These are phyloP conservation scores for Haliclystus octoradiatus DNA, from an alignment of 30 jellyfish, hydroid and myxozoan species.

Conservation along the genomic window DNA sequence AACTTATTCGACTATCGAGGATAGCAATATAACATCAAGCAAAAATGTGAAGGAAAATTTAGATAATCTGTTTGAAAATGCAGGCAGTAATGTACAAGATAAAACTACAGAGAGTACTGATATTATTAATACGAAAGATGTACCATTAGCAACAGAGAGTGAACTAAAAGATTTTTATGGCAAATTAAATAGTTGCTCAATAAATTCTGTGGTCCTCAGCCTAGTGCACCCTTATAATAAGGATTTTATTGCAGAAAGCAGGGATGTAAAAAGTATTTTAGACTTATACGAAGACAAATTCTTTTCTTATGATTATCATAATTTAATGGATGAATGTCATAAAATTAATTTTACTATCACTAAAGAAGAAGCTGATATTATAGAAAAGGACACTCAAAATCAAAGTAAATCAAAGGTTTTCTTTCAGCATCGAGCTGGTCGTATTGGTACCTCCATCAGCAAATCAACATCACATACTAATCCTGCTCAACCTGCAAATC, in stretches of 20 bases:
- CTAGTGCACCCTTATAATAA: conserved; percentile 20
- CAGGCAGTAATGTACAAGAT: not conserved
- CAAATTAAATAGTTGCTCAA: too few relatives aligned
- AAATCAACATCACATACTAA: conserved; percentile 18
- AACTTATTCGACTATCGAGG: not conserved
- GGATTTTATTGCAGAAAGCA: not conserved
- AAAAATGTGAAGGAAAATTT: not conserved
- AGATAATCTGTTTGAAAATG: not conserved
- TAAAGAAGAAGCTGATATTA: conserved; percentile 15
- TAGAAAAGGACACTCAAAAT: conserved; percentile 15
- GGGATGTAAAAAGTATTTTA: conserved; percentile 10
- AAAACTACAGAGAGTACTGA: conserved; percentile 5
- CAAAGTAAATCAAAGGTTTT: conserved; percentile 23
- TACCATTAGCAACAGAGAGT: conserved; percentile 7
- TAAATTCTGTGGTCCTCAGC: conserved; percentile 24
- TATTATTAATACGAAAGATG: conserved; percentile 15
- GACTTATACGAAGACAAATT: conserved; percentile 3
- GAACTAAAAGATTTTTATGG: too few relatives aligned
- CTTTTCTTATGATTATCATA: conserved; percentile 18
- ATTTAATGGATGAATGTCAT: conserved; percentile 9
- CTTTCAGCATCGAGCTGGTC: conserved; percentile 29
- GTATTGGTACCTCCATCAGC: conserved; percentile 25
- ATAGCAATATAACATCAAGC: conserved; percentile 1
- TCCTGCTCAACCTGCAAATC: conserved; percentile 8
- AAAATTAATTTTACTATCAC: conserved; percentile 8